phyloP scores from a whole-genome alignment of 2,888 invertebrate genomes.

The Aplocera efformata region DNA sequence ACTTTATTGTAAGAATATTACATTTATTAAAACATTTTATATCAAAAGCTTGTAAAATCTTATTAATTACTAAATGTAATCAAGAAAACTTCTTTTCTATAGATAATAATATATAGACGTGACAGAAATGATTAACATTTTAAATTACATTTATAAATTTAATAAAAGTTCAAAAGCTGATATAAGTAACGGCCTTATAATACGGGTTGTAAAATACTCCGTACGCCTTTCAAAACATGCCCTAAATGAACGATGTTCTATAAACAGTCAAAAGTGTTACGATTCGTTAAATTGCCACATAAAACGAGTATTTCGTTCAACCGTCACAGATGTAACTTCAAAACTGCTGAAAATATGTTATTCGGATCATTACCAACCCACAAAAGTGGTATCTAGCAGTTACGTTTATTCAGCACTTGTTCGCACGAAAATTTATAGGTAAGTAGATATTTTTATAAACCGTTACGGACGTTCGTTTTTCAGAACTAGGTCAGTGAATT shows the following conservation, averaged over 20 bases:
- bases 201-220: constrained; percentile 17
- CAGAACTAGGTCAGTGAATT: constrained; percentile 24
- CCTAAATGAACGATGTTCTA: constrained; percentile 7
- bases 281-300: background rate
- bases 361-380: constrained; percentile 37
- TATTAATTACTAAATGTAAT: constrained; percentile 29
- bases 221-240: constrained; percentile 16
- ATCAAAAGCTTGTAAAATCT: no score
- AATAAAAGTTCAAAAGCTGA: constrained; percentile 20
- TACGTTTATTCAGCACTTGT: constrained; percentile 28
- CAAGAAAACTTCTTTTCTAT: constrained; percentile 37
- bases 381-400: constrained; percentile 32
- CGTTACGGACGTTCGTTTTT: constrained; percentile 1
- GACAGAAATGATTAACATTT: constrained; percentile 49
- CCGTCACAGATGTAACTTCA: constrained; percentile 3
- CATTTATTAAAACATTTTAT: no score
- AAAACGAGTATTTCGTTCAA: constrained; percentile 1
- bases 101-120: no score
- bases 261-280: no score
- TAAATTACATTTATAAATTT: no score
- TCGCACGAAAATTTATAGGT: constrained; percentile 11
- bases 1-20: no score
- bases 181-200: constrained; percentile 21
- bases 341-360: constrained; percentile 25
- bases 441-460: constrained; percentile 8